These are phyloP conservation scores for Neomonachus schauinslandi DNA, from an alignment of 2,113 vertebrate species.

Conservation along the genomic window DNA sequence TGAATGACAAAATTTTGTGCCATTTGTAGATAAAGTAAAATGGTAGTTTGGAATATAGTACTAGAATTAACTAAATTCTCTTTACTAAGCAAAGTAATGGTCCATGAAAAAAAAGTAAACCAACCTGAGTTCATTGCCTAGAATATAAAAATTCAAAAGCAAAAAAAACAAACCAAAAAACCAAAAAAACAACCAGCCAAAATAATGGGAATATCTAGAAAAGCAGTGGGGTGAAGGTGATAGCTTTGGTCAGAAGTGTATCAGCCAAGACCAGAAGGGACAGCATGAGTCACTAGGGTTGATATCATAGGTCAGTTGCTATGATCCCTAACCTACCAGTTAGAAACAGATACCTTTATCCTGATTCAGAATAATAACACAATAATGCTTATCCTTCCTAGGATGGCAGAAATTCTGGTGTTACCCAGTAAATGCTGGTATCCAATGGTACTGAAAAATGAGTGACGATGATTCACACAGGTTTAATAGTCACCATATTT, in stretches of 20 bases:
- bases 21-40: background rate
- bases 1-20: background rate
- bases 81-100: background rate
- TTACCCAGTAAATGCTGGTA: background rate
- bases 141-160: background rate
- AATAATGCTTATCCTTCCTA: background rate
- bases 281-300: background rate
- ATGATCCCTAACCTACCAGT: background rate
- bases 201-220: background rate
- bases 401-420: background rate
- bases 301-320: background rate
- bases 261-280: background rate
- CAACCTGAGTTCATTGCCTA: background rate
- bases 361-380: background rate
- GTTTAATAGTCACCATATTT: background rate
- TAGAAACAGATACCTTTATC: background rate
- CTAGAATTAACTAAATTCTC: background rate
- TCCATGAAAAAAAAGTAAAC: background rate
- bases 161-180: background rate
- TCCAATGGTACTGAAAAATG: background rate
- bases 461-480: too few relatives aligned
- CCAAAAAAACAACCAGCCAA: background rate
- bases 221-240: background rate
- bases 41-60: background rate
- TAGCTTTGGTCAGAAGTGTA: background rate